These are phyloP conservation scores for Ectemnius lituratus DNA, from an alignment of 2,888 invertebrate genomes.

Conservation along the genomic window DNA sequence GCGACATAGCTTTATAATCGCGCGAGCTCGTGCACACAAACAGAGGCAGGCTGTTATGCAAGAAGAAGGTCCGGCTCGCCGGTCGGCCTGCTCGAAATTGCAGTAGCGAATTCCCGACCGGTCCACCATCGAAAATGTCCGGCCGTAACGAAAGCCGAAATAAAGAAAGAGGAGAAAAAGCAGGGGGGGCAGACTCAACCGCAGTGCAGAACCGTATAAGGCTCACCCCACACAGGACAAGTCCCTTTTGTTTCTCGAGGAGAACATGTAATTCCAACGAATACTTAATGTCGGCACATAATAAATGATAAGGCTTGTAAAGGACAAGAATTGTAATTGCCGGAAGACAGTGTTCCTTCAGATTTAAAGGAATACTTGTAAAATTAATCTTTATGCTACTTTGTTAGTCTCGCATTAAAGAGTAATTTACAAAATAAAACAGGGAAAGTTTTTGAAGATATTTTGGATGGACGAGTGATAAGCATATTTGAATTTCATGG, in stretches of 20 bases:
- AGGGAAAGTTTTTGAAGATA: too few relatives aligned
- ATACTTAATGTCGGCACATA: too few relatives aligned
- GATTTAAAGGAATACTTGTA: too few relatives aligned
- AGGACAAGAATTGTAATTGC: too few relatives aligned
- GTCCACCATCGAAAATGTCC: conserved; percentile 44
- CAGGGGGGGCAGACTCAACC: conserved; percentile 23
- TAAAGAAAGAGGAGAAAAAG: conserved; percentile 33
- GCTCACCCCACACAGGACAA: conserved; percentile 3
- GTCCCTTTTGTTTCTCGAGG: neutral
- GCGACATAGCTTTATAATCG: neutral
- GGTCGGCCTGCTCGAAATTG: conserved; percentile 32
- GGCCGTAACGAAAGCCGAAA: conserved; percentile 36
- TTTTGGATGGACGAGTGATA: too few relatives aligned
- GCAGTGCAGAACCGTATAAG: conserved; percentile 34
- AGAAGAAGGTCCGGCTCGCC: conserved; percentile 5
- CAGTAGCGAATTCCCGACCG: conserved; percentile 42
- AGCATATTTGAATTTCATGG: too few relatives aligned
- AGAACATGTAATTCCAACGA: too few relatives aligned
- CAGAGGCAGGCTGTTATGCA: neutral
- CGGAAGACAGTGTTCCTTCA: too few relatives aligned
- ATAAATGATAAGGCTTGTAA: too few relatives aligned
- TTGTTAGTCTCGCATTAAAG: too few relatives aligned
- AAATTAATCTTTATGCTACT: too few relatives aligned
- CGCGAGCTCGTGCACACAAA: neutral
- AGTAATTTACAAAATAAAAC: too few relatives aligned